Base-by-base conservation (phyloP, 2,113 vertebrate species). In the Cheirogaleus medius region DNA sequence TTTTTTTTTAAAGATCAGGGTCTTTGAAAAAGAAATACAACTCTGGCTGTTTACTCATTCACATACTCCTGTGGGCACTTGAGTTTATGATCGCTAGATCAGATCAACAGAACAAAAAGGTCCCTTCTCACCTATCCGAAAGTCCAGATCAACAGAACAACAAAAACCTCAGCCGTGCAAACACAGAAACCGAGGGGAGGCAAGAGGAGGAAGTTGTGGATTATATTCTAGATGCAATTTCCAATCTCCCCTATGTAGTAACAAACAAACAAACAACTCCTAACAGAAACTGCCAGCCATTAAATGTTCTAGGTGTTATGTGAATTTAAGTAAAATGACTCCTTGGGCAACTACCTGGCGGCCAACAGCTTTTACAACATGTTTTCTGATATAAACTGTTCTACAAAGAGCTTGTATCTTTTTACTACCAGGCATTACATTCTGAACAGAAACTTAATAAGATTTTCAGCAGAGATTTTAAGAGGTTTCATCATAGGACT, bases 401-500 rank as follows among this genome's bases (percentile, higher is more conserved):
- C 96, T 82, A 92, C 91, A 89, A 96, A 97, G 93, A 80, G 49
- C 91, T 86, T 95, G 64, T 95, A 92, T 95, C 94, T 96, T 96
- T 97, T 97, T 97, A 97, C 66, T 97, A 76, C 86, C 20, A 73
- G 78, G 42, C 82, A 25, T 91, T 94, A 83, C 73, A 66, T 96
- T 94, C 86, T n/a, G 87, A 94, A 66, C 37, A 87, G 96, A 95
- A 97, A 91, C 97, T 78, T 97, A 95, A 97, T 95, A 96, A 97
- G 97, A 82, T 95, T 97, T 95, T 93, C 93, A 90, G 95, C 69
- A 73, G 91, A 63, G 80, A 95, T 84, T 97, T 97, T 97, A 96
- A 94, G 96, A 97, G 93, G 78, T 27, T 97, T 86, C 80, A 69
- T 89, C 95, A 87, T 77, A 76, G 56, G 89, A 54, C 74, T 93